Base-by-base conservation (phyloP, 2,797 vertebrate species). In the Typhlichthys eigenmanni region DNA sequence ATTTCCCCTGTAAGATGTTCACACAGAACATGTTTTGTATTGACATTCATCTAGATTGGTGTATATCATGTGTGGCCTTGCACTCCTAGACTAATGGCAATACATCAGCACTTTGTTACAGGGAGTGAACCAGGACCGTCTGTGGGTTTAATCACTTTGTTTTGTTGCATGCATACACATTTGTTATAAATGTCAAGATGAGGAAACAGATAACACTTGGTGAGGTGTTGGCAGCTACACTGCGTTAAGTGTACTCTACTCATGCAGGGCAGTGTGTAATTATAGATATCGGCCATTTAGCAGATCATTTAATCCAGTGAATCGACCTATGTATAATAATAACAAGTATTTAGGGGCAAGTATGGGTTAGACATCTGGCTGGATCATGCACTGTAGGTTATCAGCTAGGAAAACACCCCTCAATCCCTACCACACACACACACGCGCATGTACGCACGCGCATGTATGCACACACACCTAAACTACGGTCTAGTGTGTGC, bases 31-130 rank as follows among this genome's bases (percentile, higher is more conserved):
- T 80, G 78, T 83, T 80, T 72, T 76, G 80, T 83, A 87, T 88
- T 87, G 83, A 86, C 78, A 80, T 89, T 87, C 82, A 86, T 87
- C 87, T 88, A 87, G 82, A 85, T 91, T 91, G 83, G 82, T 83
- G 86, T 81, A 85, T 83, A 87, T 87, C 86, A 83, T 82, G 77
- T 86, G 80, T 88, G 83, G 78, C 79, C 69, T 74, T 70, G 74
- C 81, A 66, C 75, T 78, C 81, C 52, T 62, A 75, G 84, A 75
- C 86, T 89, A 87, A 88, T 88, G 84, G 86, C 77, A 71, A 89
- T 86, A 79, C 80, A 87, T 89, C 82, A 84, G 81, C 80, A 81
- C 84, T 85, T 84, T 87, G 83, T 69, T 84, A 68, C 78, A 83
- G 38, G 38, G 38, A 38, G 38, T 38, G 38, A 85, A 88, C 86